Evolutionary conservation across 2,797 vertebrate genomes (phyloP).

Genomic region (Poeciliopsis presidionis): DNA sequence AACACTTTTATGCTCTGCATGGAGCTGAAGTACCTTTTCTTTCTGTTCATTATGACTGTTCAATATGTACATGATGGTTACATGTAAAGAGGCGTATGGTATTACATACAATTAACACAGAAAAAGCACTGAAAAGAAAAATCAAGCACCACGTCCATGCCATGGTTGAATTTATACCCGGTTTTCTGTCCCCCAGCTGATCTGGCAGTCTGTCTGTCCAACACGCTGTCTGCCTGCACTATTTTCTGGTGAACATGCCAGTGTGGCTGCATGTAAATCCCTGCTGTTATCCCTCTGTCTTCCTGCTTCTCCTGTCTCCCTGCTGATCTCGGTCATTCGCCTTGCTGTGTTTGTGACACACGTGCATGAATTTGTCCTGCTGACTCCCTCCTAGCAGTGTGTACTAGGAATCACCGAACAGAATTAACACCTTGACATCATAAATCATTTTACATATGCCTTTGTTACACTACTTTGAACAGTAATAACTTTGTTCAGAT

Average conservation of each 20-base stretch:
- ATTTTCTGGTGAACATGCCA: background rate
- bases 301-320: slow-evolving; percentile 20
- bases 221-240: background rate
- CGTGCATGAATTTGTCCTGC: slow-evolving; percentile 36
- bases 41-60: background rate
- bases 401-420: background rate
- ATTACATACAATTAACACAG: background rate
- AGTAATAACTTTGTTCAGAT: background rate
- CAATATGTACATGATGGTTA: slow-evolving; percentile 3
- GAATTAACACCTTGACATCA: background rate
- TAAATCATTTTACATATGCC: background rate
- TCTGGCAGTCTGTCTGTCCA: slow-evolving; percentile 4
- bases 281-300: background rate
- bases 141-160: background rate
- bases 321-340: slow-evolving; percentile 25
- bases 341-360: slow-evolving; percentile 23
- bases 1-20: background rate
- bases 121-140: background rate
- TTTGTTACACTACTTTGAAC: background rate
- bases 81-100: background rate
- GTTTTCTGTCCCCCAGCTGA: background rate
- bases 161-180: background rate
- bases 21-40: slow-evolving; percentile 4
- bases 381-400: slow-evolving; percentile 20
- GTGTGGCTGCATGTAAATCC: slow-evolving; percentile 5